Evolutionary conservation across 2,888 invertebrate genomes (phyloP).

Genomic region (Heteromurus nitidus): DNA sequence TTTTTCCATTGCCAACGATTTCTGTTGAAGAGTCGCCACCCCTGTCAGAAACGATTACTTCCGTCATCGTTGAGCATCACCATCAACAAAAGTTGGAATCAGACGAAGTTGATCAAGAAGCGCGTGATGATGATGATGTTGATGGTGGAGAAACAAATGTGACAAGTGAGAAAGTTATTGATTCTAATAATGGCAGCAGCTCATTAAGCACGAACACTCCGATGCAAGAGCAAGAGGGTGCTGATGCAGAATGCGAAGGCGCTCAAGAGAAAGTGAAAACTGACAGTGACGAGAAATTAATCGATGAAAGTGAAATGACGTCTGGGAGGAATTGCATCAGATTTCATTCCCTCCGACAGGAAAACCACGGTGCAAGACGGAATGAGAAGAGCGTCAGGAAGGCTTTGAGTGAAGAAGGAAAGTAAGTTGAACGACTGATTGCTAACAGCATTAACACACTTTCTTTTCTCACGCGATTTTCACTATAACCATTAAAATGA

Average conservation of each 20-base stretch:
- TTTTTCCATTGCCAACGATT: constrained; percentile 36
- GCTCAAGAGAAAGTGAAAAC: not conserved
- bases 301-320: not conserved
- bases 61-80: not conserved
- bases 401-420: constrained; percentile 57
- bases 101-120: too few relatives aligned
- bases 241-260: too few relatives aligned
- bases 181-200: not conserved
- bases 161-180: not conserved
- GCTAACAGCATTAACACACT: too few relatives aligned
- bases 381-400: constrained; percentile 29
- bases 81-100: not conserved
- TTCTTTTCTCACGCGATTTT: not conserved
- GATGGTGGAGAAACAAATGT: not conserved
- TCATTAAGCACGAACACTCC: not conserved
- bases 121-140: not conserved
- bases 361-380: not conserved
- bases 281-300: not conserved
- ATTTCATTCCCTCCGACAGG: not conserved
- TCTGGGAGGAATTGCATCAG: not conserved
- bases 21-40: constrained; percentile 39
- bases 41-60: not conserved
- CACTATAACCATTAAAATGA: not conserved
- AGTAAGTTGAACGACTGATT: constrained; percentile 43
- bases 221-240: not conserved